A percentile compares a stretch with the other conserved stretches of the same genome.
phyloP scores from a whole-genome alignment of 1,140 invertebrate species.

The Archivesica marissinica region DNA sequence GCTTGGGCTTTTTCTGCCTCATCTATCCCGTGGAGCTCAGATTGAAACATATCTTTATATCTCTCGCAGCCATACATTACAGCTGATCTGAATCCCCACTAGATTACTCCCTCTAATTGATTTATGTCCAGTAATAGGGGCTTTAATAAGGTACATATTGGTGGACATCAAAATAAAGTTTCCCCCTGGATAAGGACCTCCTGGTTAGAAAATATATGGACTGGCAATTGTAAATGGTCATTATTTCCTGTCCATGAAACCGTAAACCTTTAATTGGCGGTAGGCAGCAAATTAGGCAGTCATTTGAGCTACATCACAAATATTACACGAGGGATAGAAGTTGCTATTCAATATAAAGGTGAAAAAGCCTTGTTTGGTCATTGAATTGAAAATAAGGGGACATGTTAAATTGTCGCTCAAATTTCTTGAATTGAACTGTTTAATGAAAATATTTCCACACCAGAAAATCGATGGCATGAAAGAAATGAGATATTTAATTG shows the following conservation, averaged over 20 bases:
- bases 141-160: conserved; percentile 23
- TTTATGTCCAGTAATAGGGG: conserved; percentile 10
- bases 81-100: neutral
- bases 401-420: conserved; percentile 34
- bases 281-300: conserved; percentile 43
- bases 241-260: conserved; percentile 39
- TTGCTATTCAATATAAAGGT: neutral
- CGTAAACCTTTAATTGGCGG: conserved; percentile 49
- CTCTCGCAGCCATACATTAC: neutral
- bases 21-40: neutral
- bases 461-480: neutral
- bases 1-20: conserved; percentile 32
- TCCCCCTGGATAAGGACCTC: conserved; percentile 3
- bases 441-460: conserved; percentile 43
- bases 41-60: neutral
- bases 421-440: conserved; percentile 36
- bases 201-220: conserved; percentile 15
- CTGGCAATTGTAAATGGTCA: conserved; percentile 39
- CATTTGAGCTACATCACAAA: neutral
- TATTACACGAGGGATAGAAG: neutral
- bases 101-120: conserved; percentile 7
- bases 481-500: conserved; percentile 13
- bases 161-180: conserved; percentile 4
- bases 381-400: conserved; percentile 11
- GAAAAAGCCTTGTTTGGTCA: neutral